These are phyloP conservation scores for Alcedo atthis DNA, from an alignment of 2,797 vertebrate species.

Conservation along the genomic window DNA sequence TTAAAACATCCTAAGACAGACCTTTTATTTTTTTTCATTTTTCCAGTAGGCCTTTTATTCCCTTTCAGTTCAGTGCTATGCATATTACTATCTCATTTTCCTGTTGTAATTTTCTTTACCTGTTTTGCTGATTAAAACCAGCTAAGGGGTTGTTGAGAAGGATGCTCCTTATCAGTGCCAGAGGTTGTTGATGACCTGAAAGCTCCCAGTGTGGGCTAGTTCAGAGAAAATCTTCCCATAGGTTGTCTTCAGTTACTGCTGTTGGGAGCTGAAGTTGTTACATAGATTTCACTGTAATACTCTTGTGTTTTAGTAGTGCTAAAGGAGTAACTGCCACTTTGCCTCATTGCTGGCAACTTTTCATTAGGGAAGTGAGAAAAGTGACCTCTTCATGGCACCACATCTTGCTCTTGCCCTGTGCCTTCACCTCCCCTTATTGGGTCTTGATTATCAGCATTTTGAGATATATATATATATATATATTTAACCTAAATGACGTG, in stretches of 20 bases:
- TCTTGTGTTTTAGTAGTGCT: neutral
- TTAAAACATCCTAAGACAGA: neutral
- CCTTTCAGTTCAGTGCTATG: neutral
- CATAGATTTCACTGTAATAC: neutral
- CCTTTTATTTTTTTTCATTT: neutral
- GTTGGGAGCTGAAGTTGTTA: conserved; percentile 10
- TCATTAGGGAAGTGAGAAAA: neutral
- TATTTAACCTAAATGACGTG: neutral
- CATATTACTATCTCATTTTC: neutral
- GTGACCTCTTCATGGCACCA: neutral
- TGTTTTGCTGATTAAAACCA: neutral
- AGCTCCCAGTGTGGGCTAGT: neutral
- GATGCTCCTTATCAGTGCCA: neutral
- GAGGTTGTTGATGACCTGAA: conserved; percentile 1
- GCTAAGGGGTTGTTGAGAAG: neutral
- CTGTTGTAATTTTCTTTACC: neutral
- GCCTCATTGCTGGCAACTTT: neutral
- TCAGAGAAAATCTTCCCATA: neutral
- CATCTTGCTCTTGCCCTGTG: neutral
- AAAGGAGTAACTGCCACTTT: conserved; percentile 8
- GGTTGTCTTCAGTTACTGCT: conserved; percentile 9
- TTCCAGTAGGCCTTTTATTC: neutral
- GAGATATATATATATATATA: neutral
- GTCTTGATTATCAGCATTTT: neutral
- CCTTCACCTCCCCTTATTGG: neutral